Conservation (phyloP, 2,888 invertebrate species). For the Poecilus cupreus region DNA sequence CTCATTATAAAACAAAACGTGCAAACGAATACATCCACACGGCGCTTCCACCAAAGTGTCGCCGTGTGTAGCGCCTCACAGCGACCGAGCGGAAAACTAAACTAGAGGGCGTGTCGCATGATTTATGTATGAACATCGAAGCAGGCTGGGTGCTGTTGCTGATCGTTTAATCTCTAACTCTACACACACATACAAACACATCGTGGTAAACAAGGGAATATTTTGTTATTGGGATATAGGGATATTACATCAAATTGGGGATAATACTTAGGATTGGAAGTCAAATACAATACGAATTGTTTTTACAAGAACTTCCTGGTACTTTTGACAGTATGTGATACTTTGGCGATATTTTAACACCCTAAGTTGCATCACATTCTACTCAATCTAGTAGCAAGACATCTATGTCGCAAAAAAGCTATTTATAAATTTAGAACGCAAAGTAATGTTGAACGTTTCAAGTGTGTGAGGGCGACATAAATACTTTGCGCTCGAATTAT, state of each 20-base stretch:
- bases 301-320: no score
- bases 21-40: constrained; percentile 1
- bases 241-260: background rate
- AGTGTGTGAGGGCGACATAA: no score
- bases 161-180: constrained; percentile 19
- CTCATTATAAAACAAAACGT: constrained; percentile 43
- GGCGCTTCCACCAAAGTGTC: background rate
- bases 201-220: background rate
- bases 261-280: background rate
- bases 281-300: no score
- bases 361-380: no score
- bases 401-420: no score
- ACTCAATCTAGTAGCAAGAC: no score
- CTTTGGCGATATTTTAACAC: no score
- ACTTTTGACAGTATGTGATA: no score
- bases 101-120: constrained; percentile 44
- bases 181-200: background rate
- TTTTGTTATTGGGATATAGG: no score
- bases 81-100: constrained; percentile 11
- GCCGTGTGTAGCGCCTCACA: background rate
- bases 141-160: background rate
- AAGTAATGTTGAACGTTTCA: no score
- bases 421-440: no score
- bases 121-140: constrained; percentile 50
- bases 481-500: no score